Evolutionary conservation across 2,888 invertebrate species (phyloP), one percentile per base, ranked within the genome.

Genomic region (Agonopterix alstromeriana): DNA sequence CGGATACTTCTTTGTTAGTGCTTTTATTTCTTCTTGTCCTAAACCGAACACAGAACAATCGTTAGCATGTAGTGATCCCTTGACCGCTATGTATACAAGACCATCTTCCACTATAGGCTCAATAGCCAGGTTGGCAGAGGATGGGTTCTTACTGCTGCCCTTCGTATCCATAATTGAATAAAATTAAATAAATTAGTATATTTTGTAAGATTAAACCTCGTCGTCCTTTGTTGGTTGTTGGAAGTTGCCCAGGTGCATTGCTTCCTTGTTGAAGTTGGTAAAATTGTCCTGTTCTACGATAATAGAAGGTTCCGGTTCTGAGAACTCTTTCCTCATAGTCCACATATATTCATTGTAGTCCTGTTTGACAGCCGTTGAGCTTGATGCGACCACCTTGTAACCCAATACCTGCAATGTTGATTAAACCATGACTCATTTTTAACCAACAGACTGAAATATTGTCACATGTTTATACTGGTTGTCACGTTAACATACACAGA

Each of bases 261-360:
- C 89, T 77, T 91, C 92, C 60, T 91, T 90, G 60, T 90, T 91
- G 61, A 90, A 90, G 67, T 92, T 92, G 27, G 89, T 91, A 43
- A 91, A 85, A 67, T 91, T 91, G 58, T 91, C 92, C 65, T 90
- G 90, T 53, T 92, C 91, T 52, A 91, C 90, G 65, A 89, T 81
- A 48, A 91, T 86, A 42, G 89, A 90, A 17, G 95, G 95, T 77
- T 96, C 96, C 48, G 95, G 95, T 67, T 94, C 94, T 42, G 92
- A 90, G 77, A 96, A 96, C 65, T 96, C 95, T 77, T 95, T 95
- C 89, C 95, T 93, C 94, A 96, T 95, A 82, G 96, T 97, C 96
- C 96, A 96, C 94, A 96, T 95, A 67, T 96, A 96, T 75, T 96
- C 96, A 90, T 95, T 95, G 73, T 95, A 95, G 74, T 95, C 95